Conservation (phyloP, 1,140 invertebrate species). For the Drosophila orena region DNA sequence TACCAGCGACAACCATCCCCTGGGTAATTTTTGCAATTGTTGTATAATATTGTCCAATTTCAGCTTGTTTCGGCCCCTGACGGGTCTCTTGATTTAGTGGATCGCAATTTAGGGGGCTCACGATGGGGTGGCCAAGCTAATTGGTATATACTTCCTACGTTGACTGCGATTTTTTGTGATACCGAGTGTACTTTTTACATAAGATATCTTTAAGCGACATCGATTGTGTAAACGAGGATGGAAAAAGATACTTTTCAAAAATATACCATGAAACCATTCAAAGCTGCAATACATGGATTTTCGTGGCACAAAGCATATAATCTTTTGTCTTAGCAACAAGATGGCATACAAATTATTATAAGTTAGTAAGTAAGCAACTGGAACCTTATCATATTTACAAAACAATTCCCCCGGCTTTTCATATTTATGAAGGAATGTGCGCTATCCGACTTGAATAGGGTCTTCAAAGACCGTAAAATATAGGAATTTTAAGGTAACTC, state of each 20-base stretch:
- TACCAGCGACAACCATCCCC: slow-evolving; percentile 26
- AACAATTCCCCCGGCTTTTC: slow-evolving; percentile 16
- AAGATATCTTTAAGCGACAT: too few species aligned
- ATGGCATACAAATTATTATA: too few species aligned
- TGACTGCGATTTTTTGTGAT: slow-evolving; percentile 1
- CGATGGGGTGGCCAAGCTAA: slow-evolving; percentile 16
- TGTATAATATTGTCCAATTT: slow-evolving; percentile 59
- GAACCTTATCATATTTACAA: not conserved
- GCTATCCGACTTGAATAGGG: slow-evolving; percentile 21
- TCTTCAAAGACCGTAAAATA: slow-evolving; percentile 28
- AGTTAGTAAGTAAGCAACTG: not conserved
- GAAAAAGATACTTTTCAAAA: too few species aligned
- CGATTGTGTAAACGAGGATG: too few species aligned
- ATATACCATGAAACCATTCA: too few species aligned
- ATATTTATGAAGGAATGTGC: slow-evolving; percentile 29
- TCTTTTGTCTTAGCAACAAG: too few species aligned
- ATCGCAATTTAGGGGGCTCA: slow-evolving; percentile 15
- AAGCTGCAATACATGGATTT: too few species aligned
- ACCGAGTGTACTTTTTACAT: too few species aligned
- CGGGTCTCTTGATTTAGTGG: slow-evolving; percentile 28
- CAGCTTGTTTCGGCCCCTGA: slow-evolving; percentile 34
- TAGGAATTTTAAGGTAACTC: slow-evolving; percentile 38
- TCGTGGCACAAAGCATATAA: too few species aligned
- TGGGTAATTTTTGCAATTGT: slow-evolving; percentile 43
- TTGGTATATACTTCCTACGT: slow-evolving; percentile 19